Conservation (phyloP, 2,797 vertebrate species). For the Pempheris klunzingeri region DNA sequence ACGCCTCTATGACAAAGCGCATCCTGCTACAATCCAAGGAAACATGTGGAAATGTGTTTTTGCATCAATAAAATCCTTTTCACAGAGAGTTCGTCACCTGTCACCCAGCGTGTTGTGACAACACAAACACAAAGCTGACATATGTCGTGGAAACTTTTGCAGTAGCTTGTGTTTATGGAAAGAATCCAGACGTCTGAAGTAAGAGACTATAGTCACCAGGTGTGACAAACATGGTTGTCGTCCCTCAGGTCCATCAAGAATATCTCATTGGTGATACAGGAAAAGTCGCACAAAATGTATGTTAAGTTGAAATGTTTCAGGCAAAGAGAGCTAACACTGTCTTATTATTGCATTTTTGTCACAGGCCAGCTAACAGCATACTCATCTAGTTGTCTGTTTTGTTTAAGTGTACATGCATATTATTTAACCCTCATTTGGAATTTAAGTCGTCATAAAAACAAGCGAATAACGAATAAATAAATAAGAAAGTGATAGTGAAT, state of each 20-base stretch:
- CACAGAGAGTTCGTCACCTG: slow-evolving; percentile 7
- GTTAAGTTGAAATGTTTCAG: no score
- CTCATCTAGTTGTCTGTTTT: not conserved
- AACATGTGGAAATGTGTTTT: not conserved
- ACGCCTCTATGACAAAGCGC: not conserved
- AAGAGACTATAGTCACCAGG: not conserved
- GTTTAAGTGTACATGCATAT: not conserved
- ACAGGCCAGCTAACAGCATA: not conserved
- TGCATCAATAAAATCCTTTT: not conserved
- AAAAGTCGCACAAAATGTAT: not conserved
- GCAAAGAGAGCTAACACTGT: not conserved
- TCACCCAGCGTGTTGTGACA: slow-evolving; percentile 61
- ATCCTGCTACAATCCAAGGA: not conserved
- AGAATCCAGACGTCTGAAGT: not conserved
- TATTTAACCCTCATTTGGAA: not conserved
- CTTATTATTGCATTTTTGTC: not conserved
- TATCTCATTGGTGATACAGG: not conserved
- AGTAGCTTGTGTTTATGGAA: not conserved
- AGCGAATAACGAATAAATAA: not conserved
- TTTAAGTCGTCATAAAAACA: no score
- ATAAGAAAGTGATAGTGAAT: not conserved
- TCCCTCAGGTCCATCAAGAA: no score
- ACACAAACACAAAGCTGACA: slow-evolving; percentile 28
- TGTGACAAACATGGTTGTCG: not conserved
- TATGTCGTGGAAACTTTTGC: slow-evolving; percentile 61